A percentile compares a stretch with the other conserved stretches of the same genome.
phyloP scores from a whole-genome alignment of 2,888 invertebrate species.

The Micropterix aruncella region DNA sequence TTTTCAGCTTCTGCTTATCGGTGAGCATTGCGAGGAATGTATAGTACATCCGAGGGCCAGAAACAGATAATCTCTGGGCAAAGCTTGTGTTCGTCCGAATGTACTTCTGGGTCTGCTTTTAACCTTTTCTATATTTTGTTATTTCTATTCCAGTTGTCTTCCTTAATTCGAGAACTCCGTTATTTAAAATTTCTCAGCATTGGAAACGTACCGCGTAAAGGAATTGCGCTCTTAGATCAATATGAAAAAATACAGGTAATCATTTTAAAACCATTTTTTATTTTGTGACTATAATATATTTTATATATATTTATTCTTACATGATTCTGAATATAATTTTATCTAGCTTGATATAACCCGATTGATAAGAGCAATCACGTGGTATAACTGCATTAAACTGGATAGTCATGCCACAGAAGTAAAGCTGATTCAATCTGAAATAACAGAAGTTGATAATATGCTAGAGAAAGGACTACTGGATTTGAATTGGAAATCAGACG shows the following conservation, averaged over 20 bases:
- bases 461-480: constrained; percentile 53
- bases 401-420: constrained; percentile 66
- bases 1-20: no score
- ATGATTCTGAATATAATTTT: no score
- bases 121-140: no score
- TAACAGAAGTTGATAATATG: constrained; percentile 55
- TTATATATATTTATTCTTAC: no score
- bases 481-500: constrained; percentile 69
- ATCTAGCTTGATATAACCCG: constrained; percentile 42
- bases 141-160: constrained; percentile 48
- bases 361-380: constrained; percentile 47
- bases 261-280: no score
- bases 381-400: constrained; percentile 72
- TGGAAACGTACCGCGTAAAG: constrained; percentile 46
- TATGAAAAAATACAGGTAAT: constrained; percentile 53
- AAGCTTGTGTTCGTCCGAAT: no score
- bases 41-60: no score
- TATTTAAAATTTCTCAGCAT: constrained; percentile 57
- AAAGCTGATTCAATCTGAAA: constrained; percentile 59
- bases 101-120: no score
- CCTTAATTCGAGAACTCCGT: constrained; percentile 67
- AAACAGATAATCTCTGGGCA: no score
- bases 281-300: no score
- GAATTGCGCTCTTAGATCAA: constrained; percentile 47
- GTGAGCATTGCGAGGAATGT: no score